Conservation (phyloP, 2,113 vertebrate genomes). For the Myrmophylax atrothorax region DNA sequence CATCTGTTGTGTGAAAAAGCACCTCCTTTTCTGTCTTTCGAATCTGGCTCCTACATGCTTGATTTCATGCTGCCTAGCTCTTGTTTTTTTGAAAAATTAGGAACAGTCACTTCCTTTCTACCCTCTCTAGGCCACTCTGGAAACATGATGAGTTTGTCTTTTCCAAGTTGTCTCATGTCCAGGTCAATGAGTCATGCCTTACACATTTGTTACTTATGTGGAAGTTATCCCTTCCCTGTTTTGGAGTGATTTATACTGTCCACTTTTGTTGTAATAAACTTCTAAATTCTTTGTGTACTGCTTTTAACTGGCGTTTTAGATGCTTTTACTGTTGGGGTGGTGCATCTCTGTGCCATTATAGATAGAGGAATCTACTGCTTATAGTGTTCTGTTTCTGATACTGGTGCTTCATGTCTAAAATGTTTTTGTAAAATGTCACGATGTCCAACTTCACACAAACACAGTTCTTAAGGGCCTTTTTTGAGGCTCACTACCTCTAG, state of each 20-base stretch:
- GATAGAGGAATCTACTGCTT: not conserved
- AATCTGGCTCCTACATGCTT: not conserved
- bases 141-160: not conserved
- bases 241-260: not conserved
- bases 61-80: not conserved
- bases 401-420: not conserved
- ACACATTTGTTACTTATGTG: not conserved
- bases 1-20: conserved; percentile 53
- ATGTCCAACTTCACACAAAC: too few relatives aligned
- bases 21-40: not conserved
- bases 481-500: too few relatives aligned
- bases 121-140: not conserved
- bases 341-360: not conserved
- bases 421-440: not conserved
- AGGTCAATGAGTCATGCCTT: conserved; percentile 3
- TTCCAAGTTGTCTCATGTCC: conserved; percentile 14
- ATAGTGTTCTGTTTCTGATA: not conserved
- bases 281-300: not conserved
- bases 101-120: not conserved
- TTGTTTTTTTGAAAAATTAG: not conserved
- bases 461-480: too few relatives aligned
- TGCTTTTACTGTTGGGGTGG: not conserved
- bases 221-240: not conserved
- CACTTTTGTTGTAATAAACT: not conserved
- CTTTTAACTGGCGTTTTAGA: not conserved